Conservation (phyloP, 1,140 invertebrate species). For the Drosophila cardini region DNA sequence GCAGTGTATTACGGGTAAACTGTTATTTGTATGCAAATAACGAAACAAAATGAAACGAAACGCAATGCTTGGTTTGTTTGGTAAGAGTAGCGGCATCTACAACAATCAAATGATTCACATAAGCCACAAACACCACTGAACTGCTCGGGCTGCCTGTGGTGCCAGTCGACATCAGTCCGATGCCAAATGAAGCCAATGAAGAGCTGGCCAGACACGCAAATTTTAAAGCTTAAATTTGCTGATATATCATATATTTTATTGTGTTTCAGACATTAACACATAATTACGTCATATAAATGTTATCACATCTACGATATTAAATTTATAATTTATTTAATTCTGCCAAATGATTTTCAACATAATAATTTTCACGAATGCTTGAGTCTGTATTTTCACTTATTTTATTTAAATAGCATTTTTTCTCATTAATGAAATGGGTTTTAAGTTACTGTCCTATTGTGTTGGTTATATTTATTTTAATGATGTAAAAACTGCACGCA, state of each 20-base stretch:
- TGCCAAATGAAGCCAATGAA: slow-evolving; percentile 68
- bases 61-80: background rate
- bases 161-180: slow-evolving; percentile 27
- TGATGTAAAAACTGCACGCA: slow-evolving; percentile 64
- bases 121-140: slow-evolving; percentile 41
- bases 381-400: background rate
- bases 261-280: slow-evolving; percentile 22
- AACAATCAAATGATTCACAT: slow-evolving; percentile 47
- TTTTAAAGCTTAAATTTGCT: background rate
- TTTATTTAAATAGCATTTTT: background rate
- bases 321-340: background rate
- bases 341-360: background rate
- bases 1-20: slow-evolving; percentile 64
- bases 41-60: slow-evolving; percentile 18
- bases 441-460: background rate
- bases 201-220: slow-evolving; percentile 47
- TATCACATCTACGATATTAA: background rate
- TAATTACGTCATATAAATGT: slow-evolving; percentile 4
- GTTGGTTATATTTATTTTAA: slow-evolving; percentile 60
- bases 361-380: background rate
- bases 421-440: background rate
- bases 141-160: slow-evolving; percentile 14
- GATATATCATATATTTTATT: slow-evolving; percentile 13
- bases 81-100: slow-evolving; percentile 16
- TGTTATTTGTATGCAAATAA: slow-evolving; percentile 55